These are phyloP conservation scores for Uloborus plumipes DNA, from an alignment of 2,888 invertebrate species.

Conservation along the genomic window DNA sequence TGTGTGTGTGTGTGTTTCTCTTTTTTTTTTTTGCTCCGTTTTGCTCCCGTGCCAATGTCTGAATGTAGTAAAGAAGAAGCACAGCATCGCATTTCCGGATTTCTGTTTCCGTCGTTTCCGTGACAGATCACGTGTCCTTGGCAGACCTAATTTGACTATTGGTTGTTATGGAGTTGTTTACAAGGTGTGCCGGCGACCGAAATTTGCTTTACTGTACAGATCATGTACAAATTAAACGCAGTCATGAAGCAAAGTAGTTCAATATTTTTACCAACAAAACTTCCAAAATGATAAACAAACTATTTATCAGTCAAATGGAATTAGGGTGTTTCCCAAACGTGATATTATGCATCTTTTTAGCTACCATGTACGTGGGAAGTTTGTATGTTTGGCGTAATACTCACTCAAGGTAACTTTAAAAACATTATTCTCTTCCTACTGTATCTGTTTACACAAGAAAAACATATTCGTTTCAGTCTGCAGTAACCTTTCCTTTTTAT, in stretches of 20 bases:
- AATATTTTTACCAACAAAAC: not conserved
- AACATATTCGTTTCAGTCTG: no score
- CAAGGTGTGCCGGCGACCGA: not conserved
- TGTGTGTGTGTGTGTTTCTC: no score
- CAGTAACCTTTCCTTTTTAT: no score
- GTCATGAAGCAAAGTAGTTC: no score
- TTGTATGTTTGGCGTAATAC: constrained; percentile 58
- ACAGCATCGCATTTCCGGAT: constrained; percentile 8
- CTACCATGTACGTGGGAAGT: constrained; percentile 56
- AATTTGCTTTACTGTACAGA: no score
- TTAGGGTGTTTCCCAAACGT: constrained; percentile 31
- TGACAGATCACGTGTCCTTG: constrained; percentile 19
- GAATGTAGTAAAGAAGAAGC: not conserved
- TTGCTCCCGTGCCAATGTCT: not conserved
- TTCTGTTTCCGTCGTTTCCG: constrained; percentile 3
- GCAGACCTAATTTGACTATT: not conserved
- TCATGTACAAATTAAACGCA: no score
- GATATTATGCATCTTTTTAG: constrained; percentile 46
- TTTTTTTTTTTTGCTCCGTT: no score
- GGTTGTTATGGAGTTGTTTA: constrained; percentile 55
- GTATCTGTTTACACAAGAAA: no score
- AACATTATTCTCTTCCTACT: no score
- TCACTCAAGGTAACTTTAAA: constrained; percentile 30
- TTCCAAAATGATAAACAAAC: constrained; percentile 20
- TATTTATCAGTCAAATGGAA: constrained; percentile 12